phyloP scores from a whole-genome alignment of 1,140 invertebrate species.

The Lucilia cuprina region DNA sequence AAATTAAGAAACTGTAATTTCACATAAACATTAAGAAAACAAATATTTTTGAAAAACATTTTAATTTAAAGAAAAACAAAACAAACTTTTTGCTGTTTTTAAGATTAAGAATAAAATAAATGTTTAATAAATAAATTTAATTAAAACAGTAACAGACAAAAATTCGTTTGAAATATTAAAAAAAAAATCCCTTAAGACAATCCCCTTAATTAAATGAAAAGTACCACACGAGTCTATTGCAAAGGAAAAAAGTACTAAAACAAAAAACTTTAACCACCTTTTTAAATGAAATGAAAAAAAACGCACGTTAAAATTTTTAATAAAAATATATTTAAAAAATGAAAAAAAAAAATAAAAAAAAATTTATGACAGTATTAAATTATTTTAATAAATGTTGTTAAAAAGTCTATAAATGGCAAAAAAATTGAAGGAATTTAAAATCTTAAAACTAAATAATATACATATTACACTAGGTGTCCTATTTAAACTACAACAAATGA shows the following conservation, averaged over 20 bases:
- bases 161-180: background rate
- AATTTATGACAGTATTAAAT: slow-evolving; percentile 22
- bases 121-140: background rate
- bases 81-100: background rate
- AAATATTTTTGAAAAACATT: slow-evolving; percentile 37
- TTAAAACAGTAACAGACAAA: background rate
- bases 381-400: slow-evolving; percentile 36
- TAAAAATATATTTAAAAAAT: slow-evolving; percentile 28
- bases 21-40: slow-evolving; percentile 50
- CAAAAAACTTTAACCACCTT: slow-evolving; percentile 35
- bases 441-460: background rate
- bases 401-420: background rate
- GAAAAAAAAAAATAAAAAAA: slow-evolving; percentile 36
- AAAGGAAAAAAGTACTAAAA: slow-evolving; percentile 43
- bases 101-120: slow-evolving; percentile 9
- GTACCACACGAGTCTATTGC: background rate
- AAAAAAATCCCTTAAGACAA: slow-evolving; percentile 50
- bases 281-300: background rate
- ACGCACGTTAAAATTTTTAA: background rate
- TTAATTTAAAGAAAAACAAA: slow-evolving; percentile 32
- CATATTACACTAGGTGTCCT: slow-evolving; percentile 32
- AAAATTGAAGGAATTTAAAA: background rate
- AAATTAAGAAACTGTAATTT: slow-evolving; percentile 63
- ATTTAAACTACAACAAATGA: slow-evolving; percentile 32
- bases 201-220: slow-evolving; percentile 46